Base-by-base conservation (phyloP, 2,888 invertebrate genomes). In the Platerodrilus igneus region DNA sequence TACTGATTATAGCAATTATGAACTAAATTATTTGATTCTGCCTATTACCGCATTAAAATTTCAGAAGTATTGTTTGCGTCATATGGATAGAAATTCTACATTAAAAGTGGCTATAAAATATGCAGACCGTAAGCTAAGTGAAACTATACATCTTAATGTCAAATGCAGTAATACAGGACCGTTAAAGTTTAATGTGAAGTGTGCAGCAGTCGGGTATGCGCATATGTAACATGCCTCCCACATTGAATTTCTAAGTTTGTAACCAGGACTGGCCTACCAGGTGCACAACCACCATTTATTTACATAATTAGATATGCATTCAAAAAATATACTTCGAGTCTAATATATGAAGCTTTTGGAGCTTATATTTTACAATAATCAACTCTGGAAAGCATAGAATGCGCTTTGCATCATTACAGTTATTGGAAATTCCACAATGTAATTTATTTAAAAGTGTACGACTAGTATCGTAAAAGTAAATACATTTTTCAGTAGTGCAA, bases 111-210 rank as follows among this genome's bases (percentile, higher is more conserved):
- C 35, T 49, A 50, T 56, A 52, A 54, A 53, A 53, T 56, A 55
- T 55, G 53, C 56, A 55, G 50, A n/a, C 43, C 42, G 38, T 41
- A 43, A 50, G 45, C 37, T 39, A 49, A 51, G 50, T 48, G 54
- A 53, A 49, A 52, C 52, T 51, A 56, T 57, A 55, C 55, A 57
- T 57, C 57, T 57, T 57, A 56, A 55, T 53, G 57, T 57, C 57
- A 57, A 54, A 56, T 53, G 51, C 55, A 54, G 53, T 52, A 55
- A 53, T 53, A 54, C 48, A 38, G 47, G 43, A 38, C 44, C 49
- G 47, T 53, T 55, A 51, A 52, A 52, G 32, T 53, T 53, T 52
- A 52, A 53, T 52, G 51, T 41, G 39, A 29, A 41, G 43, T 47
- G 46, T 48, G 46, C 46, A 47, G 41, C 39, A 39, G 47, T 40